Base-by-base conservation (phyloP, 2,797 vertebrate genomes). In the Distichodus sexfasciatus region DNA sequence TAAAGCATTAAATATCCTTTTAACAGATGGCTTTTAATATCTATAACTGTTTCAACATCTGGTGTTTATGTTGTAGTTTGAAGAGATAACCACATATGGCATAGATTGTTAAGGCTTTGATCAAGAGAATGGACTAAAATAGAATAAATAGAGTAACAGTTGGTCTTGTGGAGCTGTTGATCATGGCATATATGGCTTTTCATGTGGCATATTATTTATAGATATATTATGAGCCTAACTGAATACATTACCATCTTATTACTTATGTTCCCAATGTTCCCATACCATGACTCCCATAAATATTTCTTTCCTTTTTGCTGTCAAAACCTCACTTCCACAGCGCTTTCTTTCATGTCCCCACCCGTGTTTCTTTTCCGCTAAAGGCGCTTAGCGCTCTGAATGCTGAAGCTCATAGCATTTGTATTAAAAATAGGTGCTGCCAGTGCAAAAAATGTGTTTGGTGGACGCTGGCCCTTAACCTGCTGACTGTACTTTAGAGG, bases 401-500 rank as follows among this genome's bases (percentile, higher is more conserved):
- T n/a, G n/a, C n/a, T n/a, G n/a, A n/a, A n/a, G n/a, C n/a, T n/a
- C n/a, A n/a, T n/a, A n/a, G n/a, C n/a, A n/a, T n/a, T n/a, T n/a
- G n/a, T n/a, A n/a, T n/a, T n/a, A n/a, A n/a, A n/a, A n/a, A n/a
- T n/a, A n/a, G n/a, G n/a, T n/a, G n/a, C n/a, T n/a, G n/a, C n/a
- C n/a, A n/a, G n/a, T n/a, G n/a, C n/a, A n/a, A n/a, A n/a, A n/a
- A n/a, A n/a, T n/a, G n/a, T n/a, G n/a, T n/a, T n/a, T n/a, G n/a
- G n/a, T n/a, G n/a, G n/a, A n/a, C n/a, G n/a, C n/a, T n/a, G n/a
- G n/a, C n/a, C n/a, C n/a, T n/a, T n/a, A n/a, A 24, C 40, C 51
- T 69, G 26, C 71, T 55, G 31, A 67, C 38, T 66, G n/a, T 46
- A 23, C 48, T 66, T n/a, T n/a, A n/a, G n/a, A n/a, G n/a, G n/a